phyloP scores from a whole-genome alignment of 2,797 vertebrate genomes.

The Pelodytes ibericus region DNA sequence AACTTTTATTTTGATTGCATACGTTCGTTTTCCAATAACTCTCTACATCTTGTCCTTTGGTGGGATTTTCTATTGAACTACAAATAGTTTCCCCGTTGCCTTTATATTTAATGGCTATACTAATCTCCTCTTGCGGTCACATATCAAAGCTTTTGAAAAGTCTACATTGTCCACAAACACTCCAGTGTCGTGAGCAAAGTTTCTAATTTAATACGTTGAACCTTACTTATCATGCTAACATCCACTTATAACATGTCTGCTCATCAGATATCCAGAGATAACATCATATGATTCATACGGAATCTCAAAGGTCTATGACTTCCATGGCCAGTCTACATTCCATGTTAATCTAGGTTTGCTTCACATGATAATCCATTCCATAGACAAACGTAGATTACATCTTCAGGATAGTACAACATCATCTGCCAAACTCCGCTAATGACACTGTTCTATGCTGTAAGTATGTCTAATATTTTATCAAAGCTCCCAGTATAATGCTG shows the following conservation, averaged over 20 bases:
- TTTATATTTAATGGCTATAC: neutral
- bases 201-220: neutral
- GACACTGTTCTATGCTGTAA: neutral
- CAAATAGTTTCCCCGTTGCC: neutral
- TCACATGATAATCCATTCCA: too few relatives aligned
- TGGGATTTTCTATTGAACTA: neutral
- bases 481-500: slow-evolving; percentile 6
- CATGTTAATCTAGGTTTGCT: too few relatives aligned
- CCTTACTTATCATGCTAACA: neutral
- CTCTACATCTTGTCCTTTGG: neutral
- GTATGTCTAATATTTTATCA: neutral
- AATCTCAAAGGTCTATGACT: too few relatives aligned
- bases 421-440: neutral
- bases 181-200: neutral
- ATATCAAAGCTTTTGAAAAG: neutral
- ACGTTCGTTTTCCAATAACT: neutral
- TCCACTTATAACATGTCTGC: neutral
- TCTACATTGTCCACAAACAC: neutral
- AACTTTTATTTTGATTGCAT: neutral
- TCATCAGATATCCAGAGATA: too few relatives aligned
- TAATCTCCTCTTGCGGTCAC: neutral
- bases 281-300: too few relatives aligned
- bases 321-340: too few relatives aligned
- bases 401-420: neutral
- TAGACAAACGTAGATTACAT: neutral